Percentiles rank a stretch among this genome's conserved stretches.
Evolutionary conservation across 2,113 vertebrate genomes (phyloP).

Genomic region (Sebastes schlegelii): DNA sequence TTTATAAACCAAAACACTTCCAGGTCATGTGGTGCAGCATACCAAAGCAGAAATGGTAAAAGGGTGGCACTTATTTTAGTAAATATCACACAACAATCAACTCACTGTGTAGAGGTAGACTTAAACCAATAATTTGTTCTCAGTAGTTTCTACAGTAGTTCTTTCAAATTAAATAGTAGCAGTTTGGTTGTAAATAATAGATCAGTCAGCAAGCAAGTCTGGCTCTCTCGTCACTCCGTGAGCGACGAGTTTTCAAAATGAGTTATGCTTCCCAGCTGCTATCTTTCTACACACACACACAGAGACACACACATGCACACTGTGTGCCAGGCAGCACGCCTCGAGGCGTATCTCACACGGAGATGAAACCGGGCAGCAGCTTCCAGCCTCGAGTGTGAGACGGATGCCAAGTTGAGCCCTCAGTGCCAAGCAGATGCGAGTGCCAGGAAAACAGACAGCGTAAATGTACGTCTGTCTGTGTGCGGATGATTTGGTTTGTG

Average conservation of each 20-base stretch:
- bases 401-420: slow-evolving; percentile 51
- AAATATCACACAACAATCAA: slow-evolving; percentile 15
- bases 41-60: slow-evolving; percentile 32
- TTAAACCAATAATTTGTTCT: background rate
- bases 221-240: slow-evolving; percentile 43
- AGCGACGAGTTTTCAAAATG: slow-evolving; percentile 57
- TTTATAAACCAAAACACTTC: slow-evolving; percentile 67
- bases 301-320: slow-evolving; percentile 26
- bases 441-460: slow-evolving; percentile 56
- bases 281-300: slow-evolving; percentile 45
- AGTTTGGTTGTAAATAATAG: slow-evolving; percentile 59
- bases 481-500: slow-evolving; percentile 31
- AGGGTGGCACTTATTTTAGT: background rate
- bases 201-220: slow-evolving; percentile 44
- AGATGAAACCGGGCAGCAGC: slow-evolving; percentile 65
- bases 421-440: slow-evolving; percentile 20
- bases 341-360: slow-evolving; percentile 44
- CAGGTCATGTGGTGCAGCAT: slow-evolving; percentile 26
- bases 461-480: slow-evolving; percentile 20
- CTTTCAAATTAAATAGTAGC: slow-evolving; percentile 57
- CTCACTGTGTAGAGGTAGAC: slow-evolving; percentile 20
- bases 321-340: slow-evolving; percentile 68
- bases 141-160: slow-evolving; percentile 41
- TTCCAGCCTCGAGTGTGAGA: slow-evolving; percentile 38
- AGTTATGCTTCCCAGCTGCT: slow-evolving; percentile 69